phyloP scores from a whole-genome alignment of 2,797 vertebrate genomes.

The Micromesistius poutassou region DNA sequence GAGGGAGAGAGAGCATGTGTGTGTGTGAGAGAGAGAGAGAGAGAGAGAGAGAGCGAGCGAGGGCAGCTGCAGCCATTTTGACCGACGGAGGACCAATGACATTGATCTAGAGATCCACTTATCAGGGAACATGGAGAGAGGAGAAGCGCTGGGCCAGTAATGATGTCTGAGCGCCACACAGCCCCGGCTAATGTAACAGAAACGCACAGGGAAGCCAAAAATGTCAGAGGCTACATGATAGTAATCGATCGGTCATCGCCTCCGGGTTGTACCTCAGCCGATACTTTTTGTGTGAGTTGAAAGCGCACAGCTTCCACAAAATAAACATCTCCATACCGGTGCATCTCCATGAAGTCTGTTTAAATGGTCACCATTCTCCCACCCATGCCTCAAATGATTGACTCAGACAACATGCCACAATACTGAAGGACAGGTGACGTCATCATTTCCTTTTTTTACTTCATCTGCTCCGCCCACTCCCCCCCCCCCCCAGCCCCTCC shows the following conservation, averaged over 20 bases:
- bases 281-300: background rate
- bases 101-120: slow-evolving; percentile 36
- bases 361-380: background rate
- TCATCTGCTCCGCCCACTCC: slow-evolving; percentile 30
- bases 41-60: background rate
- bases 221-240: background rate
- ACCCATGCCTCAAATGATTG: slow-evolving; percentile 8
- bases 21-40: background rate
- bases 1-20: background rate
- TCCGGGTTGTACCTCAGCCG: background rate
- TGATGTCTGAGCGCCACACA: slow-evolving; percentile 28
- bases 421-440: slow-evolving; percentile 72
- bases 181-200: slow-evolving; percentile 46
- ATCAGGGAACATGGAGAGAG: slow-evolving; percentile 41
- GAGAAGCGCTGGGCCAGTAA: slow-evolving; percentile 35
- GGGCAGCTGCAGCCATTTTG: slow-evolving; percentile 47
- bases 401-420: slow-evolving; percentile 44
- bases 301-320: background rate
- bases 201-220: slow-evolving; percentile 12
- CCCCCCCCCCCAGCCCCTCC: slow-evolving; percentile 31
- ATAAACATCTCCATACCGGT: background rate
- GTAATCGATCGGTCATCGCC: background rate
- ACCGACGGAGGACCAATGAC: slow-evolving; percentile 45
- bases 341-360: background rate
- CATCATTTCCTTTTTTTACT: slow-evolving; percentile 46